phyloP scores from a whole-genome alignment of 2,888 invertebrate species.

The Amitus sp. region DNA sequence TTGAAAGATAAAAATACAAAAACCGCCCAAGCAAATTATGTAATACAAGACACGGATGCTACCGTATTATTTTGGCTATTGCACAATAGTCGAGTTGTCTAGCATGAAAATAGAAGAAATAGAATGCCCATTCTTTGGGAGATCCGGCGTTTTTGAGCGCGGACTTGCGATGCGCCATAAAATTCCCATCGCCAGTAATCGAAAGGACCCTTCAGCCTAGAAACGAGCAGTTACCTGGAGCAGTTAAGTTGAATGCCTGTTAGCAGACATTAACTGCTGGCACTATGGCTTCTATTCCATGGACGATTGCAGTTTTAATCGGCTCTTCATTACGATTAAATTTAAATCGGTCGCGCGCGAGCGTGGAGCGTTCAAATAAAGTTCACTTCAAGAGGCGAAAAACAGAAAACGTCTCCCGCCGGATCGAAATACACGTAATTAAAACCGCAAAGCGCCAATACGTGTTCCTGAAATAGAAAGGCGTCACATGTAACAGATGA shows the following conservation, averaged over 20 bases:
- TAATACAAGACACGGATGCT: no score
- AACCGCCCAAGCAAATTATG: no score
- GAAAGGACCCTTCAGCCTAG: slow-evolving; percentile 63
- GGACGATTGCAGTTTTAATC: slow-evolving; percentile 64
- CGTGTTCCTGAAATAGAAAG: slow-evolving; percentile 54
- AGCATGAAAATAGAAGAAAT: no score
- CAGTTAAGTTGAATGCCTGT: slow-evolving; percentile 66
- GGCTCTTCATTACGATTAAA: slow-evolving; percentile 63
- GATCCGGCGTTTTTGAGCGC: slow-evolving; percentile 14
- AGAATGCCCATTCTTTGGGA: no score
- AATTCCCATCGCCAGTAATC: slow-evolving; percentile 60
- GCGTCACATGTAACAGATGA: slow-evolving; percentile 49
- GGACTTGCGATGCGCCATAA: slow-evolving; percentile 51
- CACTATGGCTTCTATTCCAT: slow-evolving; percentile 49
- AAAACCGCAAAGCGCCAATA: slow-evolving; percentile 57
- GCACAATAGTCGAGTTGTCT: no score
- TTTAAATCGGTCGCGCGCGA: slow-evolving; percentile 56
- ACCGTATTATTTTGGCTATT: no score
- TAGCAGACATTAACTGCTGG: slow-evolving; percentile 62
- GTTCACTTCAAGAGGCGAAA: slow-evolving; percentile 47
- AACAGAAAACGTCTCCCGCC: slow-evolving; percentile 53
- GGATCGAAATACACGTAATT: slow-evolving; percentile 59
- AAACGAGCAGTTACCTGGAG: slow-evolving; percentile 63
- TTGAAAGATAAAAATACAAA: no score
- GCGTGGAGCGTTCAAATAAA: slow-evolving; percentile 47